Evolutionary conservation across 2,888 invertebrate species (phyloP).

Genomic region (Caenorhabditis parvicauda): DNA sequence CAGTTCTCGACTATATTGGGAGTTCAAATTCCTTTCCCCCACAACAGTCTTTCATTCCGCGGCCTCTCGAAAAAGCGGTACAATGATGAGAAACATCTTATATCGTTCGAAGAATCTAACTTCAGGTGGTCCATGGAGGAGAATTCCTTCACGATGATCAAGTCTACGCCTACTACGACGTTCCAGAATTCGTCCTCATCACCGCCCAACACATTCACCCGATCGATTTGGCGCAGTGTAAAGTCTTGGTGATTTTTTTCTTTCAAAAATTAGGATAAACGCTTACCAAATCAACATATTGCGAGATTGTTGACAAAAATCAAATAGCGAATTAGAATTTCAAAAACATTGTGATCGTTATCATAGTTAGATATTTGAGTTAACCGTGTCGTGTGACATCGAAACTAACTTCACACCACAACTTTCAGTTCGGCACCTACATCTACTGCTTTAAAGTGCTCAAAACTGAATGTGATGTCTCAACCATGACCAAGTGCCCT

Average conservation of each 20-base stretch:
- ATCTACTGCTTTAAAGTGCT: slow-evolving; percentile 38
- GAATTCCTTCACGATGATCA: slow-evolving; percentile 37
- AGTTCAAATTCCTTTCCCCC: too few species aligned
- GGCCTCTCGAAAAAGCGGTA: too few species aligned
- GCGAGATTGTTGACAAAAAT: neutral
- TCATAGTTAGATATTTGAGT: neutral
- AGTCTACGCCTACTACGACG: slow-evolving; percentile 36
- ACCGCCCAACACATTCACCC: slow-evolving; percentile 23
- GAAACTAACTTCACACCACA: neutral
- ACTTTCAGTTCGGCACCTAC: slow-evolving; percentile 38
- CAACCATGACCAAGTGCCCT: slow-evolving; percentile 28
- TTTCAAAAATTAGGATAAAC: too few species aligned
- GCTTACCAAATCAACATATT: too few species aligned
- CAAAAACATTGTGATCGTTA: too few species aligned
- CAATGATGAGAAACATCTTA: too few species aligned
- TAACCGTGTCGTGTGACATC: neutral
- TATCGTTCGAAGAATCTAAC: too few species aligned
- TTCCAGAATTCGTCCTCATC: slow-evolving; percentile 34
- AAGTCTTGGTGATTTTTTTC: slow-evolving; percentile 43
- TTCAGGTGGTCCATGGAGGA: slow-evolving; percentile 35
- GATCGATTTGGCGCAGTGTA: slow-evolving; percentile 37
- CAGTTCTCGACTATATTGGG: too few species aligned
- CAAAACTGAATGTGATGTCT: slow-evolving; percentile 26
- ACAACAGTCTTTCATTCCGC: too few species aligned
- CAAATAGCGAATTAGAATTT: neutral